Base-by-base conservation (phyloP, 2,113 vertebrate species). In the Python bivittatus region DNA sequence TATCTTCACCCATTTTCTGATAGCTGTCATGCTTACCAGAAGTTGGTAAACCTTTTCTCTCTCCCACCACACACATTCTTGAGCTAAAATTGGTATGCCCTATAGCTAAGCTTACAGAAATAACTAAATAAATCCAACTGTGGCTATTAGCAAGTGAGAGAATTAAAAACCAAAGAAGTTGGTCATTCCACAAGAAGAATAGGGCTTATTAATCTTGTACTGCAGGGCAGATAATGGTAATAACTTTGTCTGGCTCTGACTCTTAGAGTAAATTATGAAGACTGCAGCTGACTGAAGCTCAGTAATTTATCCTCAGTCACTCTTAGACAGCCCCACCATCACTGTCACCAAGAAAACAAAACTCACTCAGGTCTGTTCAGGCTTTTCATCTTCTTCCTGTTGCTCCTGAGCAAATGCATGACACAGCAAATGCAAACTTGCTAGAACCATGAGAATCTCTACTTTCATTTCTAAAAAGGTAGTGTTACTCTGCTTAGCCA, bases 171-270 rank as follows among this genome's bases (percentile, higher is more conserved):
- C 89, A 83, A 87, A 91, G 79, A 53, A 87, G 29, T 38, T 88
- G 89, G 22, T 27, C n/a, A 15, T 93, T 90, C 89, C 48, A 13
- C 13, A 91, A 91, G 86, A 93, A 88, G 89, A 83, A 90, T 68
- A 23, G 85, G 4, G 54, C 85, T 83, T 90, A 93, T 91, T 91
- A 84, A 93, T 93, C 85, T 93, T 93, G 61, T 83, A 79, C 33
- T 87, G 61, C 90, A 64, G 23, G 87, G 54, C 61, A 93, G 89
- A 91, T 88, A 91, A 84, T 58, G 89, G 89, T 88, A 93, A 91
- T 93, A 93, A 93, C 92, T 93, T 90, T 93, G 89, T 91, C 85
- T 84, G 72, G 53, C 61, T 90, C 53, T 83, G 64, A 38, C 85
- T 93, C 53, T 90, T 87, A 90, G 33, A 79, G 84, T 93, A 87